Conservation (phyloP, 2,113 vertebrate genomes). For the Dicentrarchus labrax region DNA sequence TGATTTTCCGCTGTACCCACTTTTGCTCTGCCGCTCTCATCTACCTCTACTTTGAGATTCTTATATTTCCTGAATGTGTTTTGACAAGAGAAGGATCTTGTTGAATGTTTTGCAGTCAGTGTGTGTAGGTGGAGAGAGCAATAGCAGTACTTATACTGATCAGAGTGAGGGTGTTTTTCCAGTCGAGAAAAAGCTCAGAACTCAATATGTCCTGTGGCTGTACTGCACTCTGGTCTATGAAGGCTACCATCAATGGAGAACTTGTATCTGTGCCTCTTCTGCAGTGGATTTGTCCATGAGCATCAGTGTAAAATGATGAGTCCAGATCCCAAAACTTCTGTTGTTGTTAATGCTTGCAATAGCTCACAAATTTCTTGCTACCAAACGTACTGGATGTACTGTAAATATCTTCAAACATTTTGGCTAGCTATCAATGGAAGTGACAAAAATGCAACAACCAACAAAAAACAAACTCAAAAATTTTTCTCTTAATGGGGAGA, state of each 20-base stretch:
- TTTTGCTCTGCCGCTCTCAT: conserved; percentile 2
- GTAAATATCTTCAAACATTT: not conserved
- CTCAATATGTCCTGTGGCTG: conserved; percentile 17
- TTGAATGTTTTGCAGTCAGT: conserved; percentile 21
- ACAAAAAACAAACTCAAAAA: too few relatives aligned
- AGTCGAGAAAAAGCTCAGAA: conserved; percentile 20
- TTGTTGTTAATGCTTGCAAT: not conserved
- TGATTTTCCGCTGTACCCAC: not conserved
- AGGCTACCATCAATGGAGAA: conserved; percentile 2
- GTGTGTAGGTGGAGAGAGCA: conserved; percentile 28
- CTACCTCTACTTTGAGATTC: conserved; percentile 5
- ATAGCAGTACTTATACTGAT: conserved; percentile 18
- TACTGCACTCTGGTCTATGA: not conserved
- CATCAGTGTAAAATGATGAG: not conserved
- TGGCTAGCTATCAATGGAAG: not conserved
- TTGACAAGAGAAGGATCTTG: conserved; percentile 15
- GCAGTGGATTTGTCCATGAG: not conserved
- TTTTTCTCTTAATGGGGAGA: too few relatives aligned
- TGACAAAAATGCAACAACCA: too few relatives aligned
- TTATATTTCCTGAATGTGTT: not conserved
- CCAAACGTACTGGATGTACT: not conserved
- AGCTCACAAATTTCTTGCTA: not conserved
- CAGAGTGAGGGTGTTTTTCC: conserved; percentile 20
- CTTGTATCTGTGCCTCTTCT: not conserved
- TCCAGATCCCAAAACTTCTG: not conserved